These are phyloP conservation scores for Drosophila mimica DNA, from an alignment of 2,888 invertebrate species.

Conservation along the genomic window DNA sequence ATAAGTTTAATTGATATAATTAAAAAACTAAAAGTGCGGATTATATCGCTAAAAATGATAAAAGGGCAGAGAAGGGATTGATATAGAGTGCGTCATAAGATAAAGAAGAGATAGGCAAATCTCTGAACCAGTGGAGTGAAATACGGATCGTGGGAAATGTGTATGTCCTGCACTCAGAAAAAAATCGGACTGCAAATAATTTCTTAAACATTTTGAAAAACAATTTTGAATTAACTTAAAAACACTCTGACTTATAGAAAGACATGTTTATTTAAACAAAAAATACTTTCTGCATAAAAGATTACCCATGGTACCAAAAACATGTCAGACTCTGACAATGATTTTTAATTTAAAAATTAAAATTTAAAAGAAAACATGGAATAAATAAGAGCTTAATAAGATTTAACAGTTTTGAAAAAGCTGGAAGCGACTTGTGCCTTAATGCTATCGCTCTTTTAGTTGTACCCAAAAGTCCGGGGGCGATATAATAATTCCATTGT, in stretches of 20 bases:
- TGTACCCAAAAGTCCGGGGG: slow-evolving; percentile 88
- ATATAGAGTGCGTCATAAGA: too few relatives aligned
- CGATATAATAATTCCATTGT: slow-evolving; percentile 86
- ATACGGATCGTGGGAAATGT: too few relatives aligned
- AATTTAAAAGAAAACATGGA: neutral
- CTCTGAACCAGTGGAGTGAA: too few relatives aligned
- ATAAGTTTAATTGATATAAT: too few relatives aligned
- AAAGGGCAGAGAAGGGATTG: neutral
- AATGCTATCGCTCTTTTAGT: slow-evolving; percentile 76
- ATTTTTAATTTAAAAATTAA: neutral
- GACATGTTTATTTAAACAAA: neutral
- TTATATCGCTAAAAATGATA: too few relatives aligned
- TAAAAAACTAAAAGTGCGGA: too few relatives aligned
- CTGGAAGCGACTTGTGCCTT: neutral
- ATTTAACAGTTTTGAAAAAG: neutral
- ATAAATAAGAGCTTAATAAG: neutral
- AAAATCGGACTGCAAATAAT: too few relatives aligned
- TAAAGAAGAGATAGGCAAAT: too few relatives aligned
- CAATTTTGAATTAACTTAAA: neutral
- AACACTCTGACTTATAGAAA: neutral
- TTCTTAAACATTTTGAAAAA: too few relatives aligned
- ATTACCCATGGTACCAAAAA: neutral
- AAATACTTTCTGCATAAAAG: neutral
- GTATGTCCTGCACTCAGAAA: too few relatives aligned
- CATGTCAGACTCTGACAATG: neutral